Base-by-base conservation (phyloP, 2,113 vertebrate species). In the Suncus etruscus region DNA sequence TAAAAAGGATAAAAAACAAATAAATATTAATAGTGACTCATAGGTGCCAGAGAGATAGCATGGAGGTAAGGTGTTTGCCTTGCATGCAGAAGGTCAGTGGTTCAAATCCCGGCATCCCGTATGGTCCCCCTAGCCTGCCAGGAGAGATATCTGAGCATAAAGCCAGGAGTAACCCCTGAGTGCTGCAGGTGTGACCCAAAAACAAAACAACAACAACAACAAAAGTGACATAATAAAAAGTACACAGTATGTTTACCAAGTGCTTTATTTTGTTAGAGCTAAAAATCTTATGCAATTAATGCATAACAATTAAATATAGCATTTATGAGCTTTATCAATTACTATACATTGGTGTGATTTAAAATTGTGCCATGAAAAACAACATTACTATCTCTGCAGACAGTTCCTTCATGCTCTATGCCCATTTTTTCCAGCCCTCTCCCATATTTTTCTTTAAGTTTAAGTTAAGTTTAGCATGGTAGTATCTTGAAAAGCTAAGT, bases 161-260 rank as follows among this genome's bases (percentile, higher is more conserved):
- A n/a, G n/a, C n/a, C n/a, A n/a, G n/a, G n/a, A n/a, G n/a, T n/a
- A n/a, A n/a, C n/a, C n/a, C n/a, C n/a, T n/a, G n/a, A n/a, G n/a
- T n/a, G n/a, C n/a, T n/a, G n/a, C n/a, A n/a, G n/a, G n/a, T n/a
- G n/a, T n/a, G n/a, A n/a, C n/a, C n/a, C n/a, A n/a, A n/a, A n/a
- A n/a, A n/a, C n/a, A n/a, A n/a, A n/a, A n/a, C n/a, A n/a, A n/a
- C 47, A 58, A 83, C 63, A 87, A 31, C 32, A 84, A 51, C 14
- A 76, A 3, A 22, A 76, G 72, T 50, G 86, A 11, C 27, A 68
- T 75, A 87, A 82, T 77, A 82, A 74, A 29, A 79, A 86, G 78
- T 69, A 22, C 11, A 27, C 27, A 51, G 3, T 65, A 93, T 45
- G 11, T n/a, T 47, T 72, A 66, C 3, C 25, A 78, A 83, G 54